Evolutionary conservation across 23 tunicate genomes (phyloP).

Genomic region (Pegea sp.): DNA sequence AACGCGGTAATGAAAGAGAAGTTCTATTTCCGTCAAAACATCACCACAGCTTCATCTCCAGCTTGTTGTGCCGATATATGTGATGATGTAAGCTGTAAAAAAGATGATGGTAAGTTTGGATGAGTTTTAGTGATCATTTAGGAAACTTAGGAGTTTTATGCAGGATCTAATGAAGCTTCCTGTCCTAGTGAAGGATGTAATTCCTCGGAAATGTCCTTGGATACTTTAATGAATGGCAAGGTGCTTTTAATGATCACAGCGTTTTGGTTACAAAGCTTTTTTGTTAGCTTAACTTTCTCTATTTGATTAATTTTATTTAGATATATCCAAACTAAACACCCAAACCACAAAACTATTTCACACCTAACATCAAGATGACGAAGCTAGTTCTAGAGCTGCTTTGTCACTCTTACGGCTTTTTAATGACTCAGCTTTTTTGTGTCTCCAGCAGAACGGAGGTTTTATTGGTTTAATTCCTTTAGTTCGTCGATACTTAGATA

Average conservation of each 20-base stretch:
- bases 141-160: background rate
- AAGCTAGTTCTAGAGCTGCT: no score
- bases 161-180: background rate
- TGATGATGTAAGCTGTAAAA: background rate
- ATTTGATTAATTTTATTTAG: no score
- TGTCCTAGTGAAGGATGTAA: background rate
- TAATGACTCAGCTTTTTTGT: no score
- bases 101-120: background rate
- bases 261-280: no score
- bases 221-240: constrained; percentile 85
- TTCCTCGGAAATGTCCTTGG: constrained; percentile 51
- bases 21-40: constrained; percentile 59
- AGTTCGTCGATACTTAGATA: constrained; percentile 59
- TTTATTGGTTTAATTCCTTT: constrained; percentile 86
- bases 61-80: constrained; percentile 53
- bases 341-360: no score
- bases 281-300: no score
- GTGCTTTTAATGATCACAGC: no score
- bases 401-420: no score
- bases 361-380: no score
- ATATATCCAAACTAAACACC: no score
- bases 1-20: constrained; percentile 54
- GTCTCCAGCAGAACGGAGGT: constrained; percentile 30
- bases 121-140: background rate
- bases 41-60: constrained; percentile 54